Evolutionary conservation across 1,140 invertebrate species (phyloP), one percentile per base, ranked within the genome.

Genomic region (Danaus melanippus): DNA sequence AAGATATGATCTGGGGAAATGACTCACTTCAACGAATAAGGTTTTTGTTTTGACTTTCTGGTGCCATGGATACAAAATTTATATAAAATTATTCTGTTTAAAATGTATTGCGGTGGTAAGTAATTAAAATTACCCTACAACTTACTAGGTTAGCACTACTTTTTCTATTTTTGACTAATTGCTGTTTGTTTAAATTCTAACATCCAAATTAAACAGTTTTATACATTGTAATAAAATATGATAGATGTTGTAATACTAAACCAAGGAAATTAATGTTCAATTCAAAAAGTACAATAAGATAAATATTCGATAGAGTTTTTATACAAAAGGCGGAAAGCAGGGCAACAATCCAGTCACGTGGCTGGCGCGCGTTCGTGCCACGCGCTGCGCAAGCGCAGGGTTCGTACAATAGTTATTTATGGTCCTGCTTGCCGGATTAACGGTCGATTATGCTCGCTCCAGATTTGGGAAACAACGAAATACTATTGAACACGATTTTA

Each of bases 381-480:
- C 81, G 82, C 75, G 76, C 71, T 74, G 76, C 79, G 76, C 77
- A 58, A 61, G 77, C 72, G 74, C 77, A 75, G 64, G 58, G 57
- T 48, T 64, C 62, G 59, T 69, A 76, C 76, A 78, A 77, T 79
- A 66, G 67, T 69, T 72, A 70, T 72, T 71, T 65, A 76, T 70
- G 69, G 73, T 84, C 77, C 81, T 84, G 74, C 74, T 66, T 68
- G 70, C 70, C 62, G 76, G 78, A 84, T 86, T 84, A 84, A 84
- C 79, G 79, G 79, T 75, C 73, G 74, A 84, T 84, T 84, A 82
- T 84, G 72, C 79, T 78, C 79, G 81, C 77, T 81, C 79, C 74
- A 82, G 74, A 86, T 86, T 71, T 79, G 79, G 73, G 74, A 79
- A 83, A 81, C 64, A 70, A 67, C 21, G 21, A 32, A 5, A 3